Evolutionary conservation across 2,113 vertebrate genomes (phyloP).

Genomic region (Paradisaea rubra): DNA sequence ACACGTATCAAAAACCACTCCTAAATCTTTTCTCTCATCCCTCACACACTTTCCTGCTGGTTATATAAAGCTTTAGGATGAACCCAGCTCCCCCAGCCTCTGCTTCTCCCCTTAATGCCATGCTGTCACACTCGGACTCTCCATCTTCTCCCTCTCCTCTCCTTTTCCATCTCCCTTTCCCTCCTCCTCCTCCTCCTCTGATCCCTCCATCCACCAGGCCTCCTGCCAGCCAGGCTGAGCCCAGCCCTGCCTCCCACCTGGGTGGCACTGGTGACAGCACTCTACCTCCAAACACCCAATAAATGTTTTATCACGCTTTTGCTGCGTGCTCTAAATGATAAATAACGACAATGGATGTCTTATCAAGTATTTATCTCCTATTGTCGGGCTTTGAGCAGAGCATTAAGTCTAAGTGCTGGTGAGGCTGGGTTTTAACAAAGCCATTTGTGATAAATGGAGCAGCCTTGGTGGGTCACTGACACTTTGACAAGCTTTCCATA

Average conservation of each 20-base stretch:
- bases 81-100: rapidly evolving
- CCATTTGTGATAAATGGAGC: background rate
- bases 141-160: background rate
- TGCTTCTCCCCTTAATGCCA: rapidly evolving
- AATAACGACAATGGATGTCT: constrained; percentile 45
- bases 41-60: background rate
- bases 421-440: background rate
- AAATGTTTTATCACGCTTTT: constrained; percentile 49
- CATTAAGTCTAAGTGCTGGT: background rate
- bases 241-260: background rate
- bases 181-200: background rate
- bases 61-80: rapidly evolving
- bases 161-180: background rate
- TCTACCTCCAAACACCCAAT: constrained; percentile 20
- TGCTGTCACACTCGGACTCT: rapidly evolving
- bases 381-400: background rate
- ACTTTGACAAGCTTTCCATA: background rate
- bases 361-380: constrained; percentile 27
- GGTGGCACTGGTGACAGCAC: background rate
- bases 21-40: background rate
- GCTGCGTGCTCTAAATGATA: constrained; percentile 8
- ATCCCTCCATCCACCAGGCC: background rate
- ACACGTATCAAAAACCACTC: rapidly evolving
- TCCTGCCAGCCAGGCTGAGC: background rate
- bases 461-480: background rate